These are phyloP conservation scores for Catajapyx aquilonaris DNA, from an alignment of 1,140 invertebrate species.

Conservation along the genomic window DNA sequence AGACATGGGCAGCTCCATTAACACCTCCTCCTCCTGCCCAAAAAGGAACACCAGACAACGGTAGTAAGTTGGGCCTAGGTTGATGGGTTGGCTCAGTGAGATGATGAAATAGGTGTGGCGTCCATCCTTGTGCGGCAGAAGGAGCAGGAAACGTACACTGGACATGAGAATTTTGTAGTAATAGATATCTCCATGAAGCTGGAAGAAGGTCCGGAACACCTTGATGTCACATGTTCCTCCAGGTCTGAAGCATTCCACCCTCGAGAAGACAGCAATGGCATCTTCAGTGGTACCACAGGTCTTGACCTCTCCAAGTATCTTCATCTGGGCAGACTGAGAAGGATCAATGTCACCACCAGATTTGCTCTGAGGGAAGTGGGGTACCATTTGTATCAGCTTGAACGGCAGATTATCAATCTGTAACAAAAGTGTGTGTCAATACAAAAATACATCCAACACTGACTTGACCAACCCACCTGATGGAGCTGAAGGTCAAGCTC, in stretches of 20 bases:
- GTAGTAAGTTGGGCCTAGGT: slow-evolving; percentile 94
- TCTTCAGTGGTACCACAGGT: slow-evolving; percentile 95
- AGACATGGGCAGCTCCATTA: slow-evolving; percentile 74
- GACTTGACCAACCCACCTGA: slow-evolving; percentile 36
- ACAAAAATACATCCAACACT: slow-evolving; percentile 3
- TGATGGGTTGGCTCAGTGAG: slow-evolving; percentile 95
- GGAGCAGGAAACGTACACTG: slow-evolving; percentile 79
- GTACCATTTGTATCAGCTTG: slow-evolving; percentile 90
- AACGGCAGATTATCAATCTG: slow-evolving; percentile 95
- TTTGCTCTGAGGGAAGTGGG: slow-evolving; percentile 82
- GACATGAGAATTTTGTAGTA: slow-evolving; percentile 99
- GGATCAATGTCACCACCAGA: slow-evolving; percentile 70
- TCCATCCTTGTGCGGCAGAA: slow-evolving; percentile 93
- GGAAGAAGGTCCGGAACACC: slow-evolving; percentile 91
- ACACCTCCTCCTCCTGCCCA: slow-evolving; percentile 70
- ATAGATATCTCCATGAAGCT: slow-evolving; percentile 98
- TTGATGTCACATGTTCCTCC: slow-evolving; percentile 99
- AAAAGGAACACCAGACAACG: slow-evolving; percentile 91
- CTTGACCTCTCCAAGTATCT: slow-evolving; percentile 91
- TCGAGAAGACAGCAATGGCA: slow-evolving; percentile 88
- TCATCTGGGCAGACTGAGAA: slow-evolving; percentile 84
- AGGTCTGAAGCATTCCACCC: slow-evolving; percentile 94
- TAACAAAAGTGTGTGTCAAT: too few relatives aligned
- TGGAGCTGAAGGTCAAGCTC: slow-evolving; percentile 98
- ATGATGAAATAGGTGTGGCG: slow-evolving; percentile 96